A percentile compares a stretch with the other conserved stretches of the same genome.
phyloP scores from a whole-genome alignment of 1,140 invertebrate species.

The Leptopilina boulardi region DNA sequence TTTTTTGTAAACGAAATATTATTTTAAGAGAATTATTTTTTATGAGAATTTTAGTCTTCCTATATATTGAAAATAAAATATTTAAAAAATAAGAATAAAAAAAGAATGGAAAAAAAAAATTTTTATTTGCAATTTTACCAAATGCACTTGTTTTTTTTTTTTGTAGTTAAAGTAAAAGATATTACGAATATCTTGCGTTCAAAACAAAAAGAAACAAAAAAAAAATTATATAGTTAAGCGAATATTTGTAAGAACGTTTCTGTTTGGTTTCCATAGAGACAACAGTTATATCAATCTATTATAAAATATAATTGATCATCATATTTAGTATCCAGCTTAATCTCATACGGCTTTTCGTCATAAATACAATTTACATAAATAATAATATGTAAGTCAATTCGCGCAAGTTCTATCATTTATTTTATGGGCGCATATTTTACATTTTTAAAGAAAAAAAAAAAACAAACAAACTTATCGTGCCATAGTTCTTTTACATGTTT shows the following conservation, averaged over 20 bases:
- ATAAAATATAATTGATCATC: conserved; percentile 24
- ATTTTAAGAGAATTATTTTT: conserved; percentile 18
- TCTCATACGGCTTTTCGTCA: conserved; percentile 15
- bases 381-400: conserved; percentile 21
- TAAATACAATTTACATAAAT: conserved; percentile 21
- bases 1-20: conserved; percentile 37
- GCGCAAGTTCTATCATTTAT: conserved; percentile 3
- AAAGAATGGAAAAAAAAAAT: conserved; percentile 39
- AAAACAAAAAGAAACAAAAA: background rate
- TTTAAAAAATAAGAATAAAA: background rate
- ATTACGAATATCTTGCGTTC: conserved; percentile 36
- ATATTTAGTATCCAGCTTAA: conserved; percentile 22
- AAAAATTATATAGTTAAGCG: conserved; percentile 23
- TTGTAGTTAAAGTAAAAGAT: conserved; percentile 18
- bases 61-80: conserved; percentile 41
- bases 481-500: conserved; percentile 33
- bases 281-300: conserved; percentile 23
- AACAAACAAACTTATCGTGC: conserved; percentile 33
- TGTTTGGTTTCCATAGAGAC: conserved; percentile 20
- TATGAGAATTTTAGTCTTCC: background rate
- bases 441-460: too few relatives aligned
- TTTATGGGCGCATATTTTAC: background rate
- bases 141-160: conserved; percentile 1
- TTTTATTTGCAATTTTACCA: conserved; percentile 16
- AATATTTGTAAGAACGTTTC: conserved; percentile 11